phyloP scores from a whole-genome alignment of 1,140 invertebrate genomes.

The Babylonia areolata region DNA sequence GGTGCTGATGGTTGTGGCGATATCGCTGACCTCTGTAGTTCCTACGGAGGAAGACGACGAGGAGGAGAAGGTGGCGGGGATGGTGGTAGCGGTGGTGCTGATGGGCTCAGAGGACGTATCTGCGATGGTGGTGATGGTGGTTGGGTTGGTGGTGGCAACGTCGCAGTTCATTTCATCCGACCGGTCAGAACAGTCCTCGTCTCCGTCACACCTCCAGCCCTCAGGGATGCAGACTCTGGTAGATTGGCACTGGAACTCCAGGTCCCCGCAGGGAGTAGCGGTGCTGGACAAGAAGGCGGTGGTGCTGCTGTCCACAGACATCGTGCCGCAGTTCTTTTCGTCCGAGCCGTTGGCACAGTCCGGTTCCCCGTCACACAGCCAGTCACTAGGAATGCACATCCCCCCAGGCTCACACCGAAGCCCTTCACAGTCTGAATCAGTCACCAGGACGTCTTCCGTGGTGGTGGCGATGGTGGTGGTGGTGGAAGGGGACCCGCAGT shows the following conservation, averaged over 20 bases:
- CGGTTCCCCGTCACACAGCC: not conserved
- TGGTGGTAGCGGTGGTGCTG: not conserved
- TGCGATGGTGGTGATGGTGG: not conserved
- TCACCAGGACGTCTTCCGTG: no score
- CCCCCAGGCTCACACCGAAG: not conserved
- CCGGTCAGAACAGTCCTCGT: not conserved
- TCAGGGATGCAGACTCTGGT: not conserved
- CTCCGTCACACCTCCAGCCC: not conserved
- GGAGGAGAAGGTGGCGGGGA: no score
- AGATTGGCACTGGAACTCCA: not conserved
- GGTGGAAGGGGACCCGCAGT: not conserved
- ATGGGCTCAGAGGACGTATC: not conserved
- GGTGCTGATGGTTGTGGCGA: not conserved
- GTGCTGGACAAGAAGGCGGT: not conserved
- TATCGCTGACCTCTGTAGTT: no score
- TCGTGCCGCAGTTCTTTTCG: not conserved
- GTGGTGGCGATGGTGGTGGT: not conserved
- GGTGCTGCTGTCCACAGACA: not conserved
- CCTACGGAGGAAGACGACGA: no score
- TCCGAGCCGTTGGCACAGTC: not conserved
- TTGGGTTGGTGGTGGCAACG: not conserved
- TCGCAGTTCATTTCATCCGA: conserved; percentile 8
- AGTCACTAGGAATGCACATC: not conserved
- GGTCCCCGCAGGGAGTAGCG: not conserved
- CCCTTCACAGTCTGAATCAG: not conserved